Evolutionary conservation across 2,113 vertebrate species (phyloP).

Genomic region (Nothocercus nigrocapillus): DNA sequence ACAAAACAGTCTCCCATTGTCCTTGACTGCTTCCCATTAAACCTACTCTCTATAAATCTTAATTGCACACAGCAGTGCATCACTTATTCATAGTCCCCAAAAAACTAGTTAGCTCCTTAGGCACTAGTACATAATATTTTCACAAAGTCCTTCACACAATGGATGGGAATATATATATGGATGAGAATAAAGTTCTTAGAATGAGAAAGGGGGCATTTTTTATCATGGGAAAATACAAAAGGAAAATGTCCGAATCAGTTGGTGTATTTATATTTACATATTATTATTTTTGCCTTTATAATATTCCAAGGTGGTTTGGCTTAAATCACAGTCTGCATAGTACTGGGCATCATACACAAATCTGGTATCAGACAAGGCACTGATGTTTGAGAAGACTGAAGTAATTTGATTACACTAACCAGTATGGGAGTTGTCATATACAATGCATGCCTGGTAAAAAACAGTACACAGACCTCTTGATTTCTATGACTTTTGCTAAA

Average conservation of each 20-base stretch:
- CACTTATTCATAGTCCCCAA: not conserved
- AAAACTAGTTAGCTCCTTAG: not conserved
- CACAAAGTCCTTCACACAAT: not conserved
- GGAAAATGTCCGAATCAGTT: not conserved
- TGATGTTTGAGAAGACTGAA: not conserved
- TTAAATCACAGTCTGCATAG: not conserved
- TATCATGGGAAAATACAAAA: not conserved
- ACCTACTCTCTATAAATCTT: not conserved
- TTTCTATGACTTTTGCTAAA: not conserved
- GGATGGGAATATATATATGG: not conserved
- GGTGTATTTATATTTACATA: not conserved
- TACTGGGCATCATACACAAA: not conserved
- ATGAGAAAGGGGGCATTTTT: not conserved
- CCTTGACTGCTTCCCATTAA: constrained; percentile 26
- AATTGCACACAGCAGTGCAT: constrained; percentile 1
- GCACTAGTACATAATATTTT: not conserved
- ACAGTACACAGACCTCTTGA: not conserved
- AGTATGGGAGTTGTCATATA: not conserved
- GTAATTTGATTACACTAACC: not conserved
- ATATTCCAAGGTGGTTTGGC: not conserved
- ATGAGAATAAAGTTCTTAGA: not conserved
- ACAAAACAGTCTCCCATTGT: not conserved
- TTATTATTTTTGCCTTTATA: not conserved
- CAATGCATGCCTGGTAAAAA: not conserved
- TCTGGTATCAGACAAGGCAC: not conserved